Base-by-base conservation (phyloP, 2,797 vertebrate species). In the Schizothorax lantsangensis region DNA sequence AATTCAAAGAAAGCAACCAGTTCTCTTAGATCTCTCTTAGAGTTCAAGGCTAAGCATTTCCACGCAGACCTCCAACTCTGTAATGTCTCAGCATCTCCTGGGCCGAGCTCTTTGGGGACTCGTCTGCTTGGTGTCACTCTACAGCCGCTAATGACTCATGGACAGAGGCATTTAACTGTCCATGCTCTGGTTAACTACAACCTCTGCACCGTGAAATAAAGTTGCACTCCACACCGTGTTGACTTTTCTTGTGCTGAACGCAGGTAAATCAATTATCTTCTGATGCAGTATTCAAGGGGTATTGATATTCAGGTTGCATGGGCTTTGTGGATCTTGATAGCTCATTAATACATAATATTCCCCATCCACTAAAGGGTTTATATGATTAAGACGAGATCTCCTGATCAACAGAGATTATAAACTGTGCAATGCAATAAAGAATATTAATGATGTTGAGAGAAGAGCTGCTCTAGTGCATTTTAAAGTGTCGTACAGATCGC, bases 121-220 rank as follows among this genome's bases (percentile, higher is more conserved):
- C 79, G 62, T 68, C 85, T 85, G 47, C 77, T 66, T 40, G 73
- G 80, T 86, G 87, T 89, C 78, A 87, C 88, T 79, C 40, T 81
- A 23, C 66, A 71, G 43, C 73, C 14, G 57, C 90, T 92, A 92
- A 91, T 91, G 88, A 88, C 79, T 72, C 87, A 86, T 85, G 88
- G 90, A 87, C 81, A 81, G 74, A 88, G 83, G 90, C 81, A 68
- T 92, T 89, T 90, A 91, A 92, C 88, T 88, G 91, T 90, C 88
- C 15, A 81, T 89, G 86, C 89, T 89, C 86, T 81, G 85, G 88
- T 88, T 86, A 88, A 90, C 87, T 83, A 86, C 88, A 89, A 33
- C 52, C 73, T 88, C 78, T 89, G 85, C 90, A 90, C 88, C 84
- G 82, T 88, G 90, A 91, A 91, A 92, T 89, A 84, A 84, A 90